A percentile compares a stretch with the other conserved stretches of the same genome.
These are phyloP conservation scores for Chaetodon trifascialis DNA, from an alignment of 2,113 vertebrate genomes.

Conservation along the genomic window DNA sequence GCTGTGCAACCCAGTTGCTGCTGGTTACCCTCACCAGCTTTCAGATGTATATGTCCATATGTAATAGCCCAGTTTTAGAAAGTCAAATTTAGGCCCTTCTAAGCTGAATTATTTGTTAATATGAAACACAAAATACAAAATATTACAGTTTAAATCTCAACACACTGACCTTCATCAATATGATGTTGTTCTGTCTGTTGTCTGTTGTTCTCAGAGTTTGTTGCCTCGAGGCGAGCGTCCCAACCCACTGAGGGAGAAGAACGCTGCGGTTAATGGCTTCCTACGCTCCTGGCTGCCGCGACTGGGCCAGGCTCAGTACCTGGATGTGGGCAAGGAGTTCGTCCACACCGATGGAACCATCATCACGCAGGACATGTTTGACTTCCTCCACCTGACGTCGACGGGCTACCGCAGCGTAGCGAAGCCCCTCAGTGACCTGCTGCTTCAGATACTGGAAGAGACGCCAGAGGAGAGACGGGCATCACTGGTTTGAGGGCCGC, in stretches of 20 bases:
- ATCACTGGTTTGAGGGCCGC: slow-evolving; percentile 89
- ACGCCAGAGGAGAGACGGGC: slow-evolving; percentile 94
- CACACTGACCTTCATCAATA: not conserved
- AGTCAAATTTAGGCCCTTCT: not conserved
- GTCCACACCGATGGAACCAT: slow-evolving; percentile 96
- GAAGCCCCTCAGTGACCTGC: slow-evolving; percentile 95
- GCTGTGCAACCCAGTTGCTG: not conserved
- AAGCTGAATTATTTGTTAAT: not conserved
- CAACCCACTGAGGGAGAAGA: slow-evolving; percentile 96
- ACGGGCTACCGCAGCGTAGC: slow-evolving; percentile 90
- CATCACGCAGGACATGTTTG: slow-evolving; percentile 95
- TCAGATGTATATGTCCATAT: not conserved
- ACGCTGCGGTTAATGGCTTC: slow-evolving; percentile 89
- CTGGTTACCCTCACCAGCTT: too few relatives aligned
- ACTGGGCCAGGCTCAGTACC: slow-evolving; percentile 89
- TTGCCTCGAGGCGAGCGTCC: slow-evolving; percentile 95
- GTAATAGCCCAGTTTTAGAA: not conserved
- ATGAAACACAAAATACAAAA: not conserved
- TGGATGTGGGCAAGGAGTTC: slow-evolving; percentile 90
- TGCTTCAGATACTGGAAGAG: slow-evolving; percentile 97
- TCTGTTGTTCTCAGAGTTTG: slow-evolving; percentile 86
- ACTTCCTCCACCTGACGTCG: slow-evolving; percentile 97
- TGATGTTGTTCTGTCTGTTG: too few relatives aligned
- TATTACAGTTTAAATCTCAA: not conserved
- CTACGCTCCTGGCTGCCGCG: slow-evolving; percentile 90